Evolutionary conservation across 2,888 invertebrate species (phyloP).

Genomic region (Diogma glabrata): DNA sequence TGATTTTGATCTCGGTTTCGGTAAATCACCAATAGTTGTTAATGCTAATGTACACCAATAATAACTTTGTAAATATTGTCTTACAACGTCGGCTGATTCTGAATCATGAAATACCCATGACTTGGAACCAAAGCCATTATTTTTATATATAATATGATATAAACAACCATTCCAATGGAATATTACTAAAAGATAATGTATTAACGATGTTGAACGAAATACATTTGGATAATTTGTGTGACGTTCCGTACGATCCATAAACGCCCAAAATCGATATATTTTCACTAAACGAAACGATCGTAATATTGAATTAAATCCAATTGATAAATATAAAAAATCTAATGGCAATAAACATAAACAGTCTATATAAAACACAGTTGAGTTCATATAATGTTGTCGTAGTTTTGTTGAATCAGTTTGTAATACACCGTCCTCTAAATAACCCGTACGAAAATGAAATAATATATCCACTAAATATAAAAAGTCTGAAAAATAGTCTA

Average conservation of each 20-base stretch:
- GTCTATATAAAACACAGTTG: slow-evolving; percentile 94
- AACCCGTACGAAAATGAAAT: slow-evolving; percentile 96
- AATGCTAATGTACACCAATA: slow-evolving; percentile 96
- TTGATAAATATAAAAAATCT: slow-evolving; percentile 95
- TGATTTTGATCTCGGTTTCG: slow-evolving; percentile 82
- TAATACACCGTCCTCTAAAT: slow-evolving; percentile 92
- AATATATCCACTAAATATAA: slow-evolving; percentile 92
- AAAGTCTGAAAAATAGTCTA: slow-evolving; percentile 95
- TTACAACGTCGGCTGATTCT: slow-evolving; percentile 78
- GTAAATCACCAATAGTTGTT: slow-evolving; percentile 89
- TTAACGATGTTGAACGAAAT: slow-evolving; percentile 81
- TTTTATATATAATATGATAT: slow-evolving; percentile 93
- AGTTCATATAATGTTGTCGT: slow-evolving; percentile 95
- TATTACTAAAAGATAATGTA: slow-evolving; percentile 93
- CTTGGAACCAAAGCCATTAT: slow-evolving; percentile 87
- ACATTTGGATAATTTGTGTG: slow-evolving; percentile 98
- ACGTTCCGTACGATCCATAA: slow-evolving; percentile 95
- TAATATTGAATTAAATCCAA: slow-evolving; percentile 92
- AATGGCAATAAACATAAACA: slow-evolving; percentile 94
- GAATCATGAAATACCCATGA: slow-evolving; percentile 85
- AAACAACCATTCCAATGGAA: slow-evolving; percentile 99
- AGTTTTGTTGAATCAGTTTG: slow-evolving; percentile 92
- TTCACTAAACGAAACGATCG: slow-evolving; percentile 93
- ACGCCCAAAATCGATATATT: slow-evolving; percentile 97
- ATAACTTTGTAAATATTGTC: slow-evolving; percentile 94